A percentile compares a stretch with the other conserved stretches of the same genome.
phyloP scores from a whole-genome alignment of 1,140 invertebrate species.

The Diachasma alloeum region DNA sequence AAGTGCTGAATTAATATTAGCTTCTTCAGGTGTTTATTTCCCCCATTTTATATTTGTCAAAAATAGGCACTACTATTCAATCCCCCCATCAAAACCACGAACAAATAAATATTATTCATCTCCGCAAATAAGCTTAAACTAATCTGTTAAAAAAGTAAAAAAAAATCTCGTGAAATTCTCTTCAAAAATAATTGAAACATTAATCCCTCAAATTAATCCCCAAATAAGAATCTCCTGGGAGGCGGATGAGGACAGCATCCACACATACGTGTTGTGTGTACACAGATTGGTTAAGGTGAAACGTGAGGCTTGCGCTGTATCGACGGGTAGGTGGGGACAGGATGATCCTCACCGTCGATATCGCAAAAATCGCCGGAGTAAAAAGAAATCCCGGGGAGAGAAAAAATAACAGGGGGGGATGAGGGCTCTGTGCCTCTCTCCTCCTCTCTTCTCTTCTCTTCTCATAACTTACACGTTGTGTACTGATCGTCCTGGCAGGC shows the following conservation, averaged over 20 bases:
- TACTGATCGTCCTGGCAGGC: constrained; percentile 30
- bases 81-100: too few relatives aligned
- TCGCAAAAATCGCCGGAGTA: background rate
- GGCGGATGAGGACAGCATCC: background rate
- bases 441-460: background rate
- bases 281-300: background rate
- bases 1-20: too few relatives aligned
- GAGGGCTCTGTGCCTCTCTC: background rate
- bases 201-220: background rate
- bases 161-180: too few relatives aligned
- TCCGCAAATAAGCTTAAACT: too few relatives aligned
- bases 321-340: constrained; percentile 11
- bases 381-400: background rate
- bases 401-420: background rate
- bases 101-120: too few relatives aligned
- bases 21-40: too few relatives aligned
- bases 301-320: background rate
- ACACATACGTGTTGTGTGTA: background rate
- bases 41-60: too few relatives aligned
- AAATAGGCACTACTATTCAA: too few relatives aligned
- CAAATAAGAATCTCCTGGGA: constrained; percentile 12
- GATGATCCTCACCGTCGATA: constrained; percentile 18
- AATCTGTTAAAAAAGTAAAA: too few relatives aligned
- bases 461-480: constrained; percentile 32
- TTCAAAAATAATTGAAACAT: background rate